These are phyloP conservation scores for Ormyrus labotus DNA, from an alignment of 2,888 invertebrate species.

Conservation along the genomic window DNA sequence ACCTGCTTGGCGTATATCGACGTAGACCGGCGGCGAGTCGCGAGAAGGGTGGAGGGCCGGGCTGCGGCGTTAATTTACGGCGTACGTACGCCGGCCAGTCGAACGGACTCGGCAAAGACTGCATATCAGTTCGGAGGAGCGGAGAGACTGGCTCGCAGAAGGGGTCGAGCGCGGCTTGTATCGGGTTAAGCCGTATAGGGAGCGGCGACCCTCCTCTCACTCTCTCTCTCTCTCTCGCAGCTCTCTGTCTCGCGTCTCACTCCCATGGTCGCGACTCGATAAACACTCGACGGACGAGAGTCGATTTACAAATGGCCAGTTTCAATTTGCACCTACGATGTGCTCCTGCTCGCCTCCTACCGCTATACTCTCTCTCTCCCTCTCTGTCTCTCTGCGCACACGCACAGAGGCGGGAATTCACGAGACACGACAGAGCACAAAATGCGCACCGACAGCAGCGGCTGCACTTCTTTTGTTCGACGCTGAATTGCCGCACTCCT, in stretches of 20 bases:
- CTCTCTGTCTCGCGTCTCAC: constrained; percentile 37
- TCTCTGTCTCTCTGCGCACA: neutral
- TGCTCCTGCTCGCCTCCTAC: neutral
- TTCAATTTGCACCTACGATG: constrained; percentile 61
- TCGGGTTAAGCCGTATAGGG: constrained; percentile 39
- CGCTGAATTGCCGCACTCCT: constrained; percentile 37
- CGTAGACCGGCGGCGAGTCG: neutral
- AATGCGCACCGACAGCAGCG: constrained; percentile 5
- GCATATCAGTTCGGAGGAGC: neutral
- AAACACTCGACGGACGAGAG: constrained; percentile 62
- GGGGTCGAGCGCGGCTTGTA: constrained; percentile 30
- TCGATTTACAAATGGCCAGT: constrained; percentile 67
- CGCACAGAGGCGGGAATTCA: neutral
- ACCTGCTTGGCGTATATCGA: neutral
- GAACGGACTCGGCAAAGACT: constrained; percentile 8
- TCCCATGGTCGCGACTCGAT: constrained; percentile 58
- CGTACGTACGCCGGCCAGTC: neutral
- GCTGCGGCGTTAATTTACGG: constrained; percentile 49
- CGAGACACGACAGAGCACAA: neutral
- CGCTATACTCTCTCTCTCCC: neutral
- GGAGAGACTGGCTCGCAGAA: neutral
- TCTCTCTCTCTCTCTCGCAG: constrained; percentile 17
- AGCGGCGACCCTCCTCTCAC: neutral
- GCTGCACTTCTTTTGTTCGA: constrained; percentile 38
- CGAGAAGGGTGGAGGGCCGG: neutral